phyloP scores from a whole-genome alignment of 2,888 invertebrate genomes.

The Lobophora halterata region DNA sequence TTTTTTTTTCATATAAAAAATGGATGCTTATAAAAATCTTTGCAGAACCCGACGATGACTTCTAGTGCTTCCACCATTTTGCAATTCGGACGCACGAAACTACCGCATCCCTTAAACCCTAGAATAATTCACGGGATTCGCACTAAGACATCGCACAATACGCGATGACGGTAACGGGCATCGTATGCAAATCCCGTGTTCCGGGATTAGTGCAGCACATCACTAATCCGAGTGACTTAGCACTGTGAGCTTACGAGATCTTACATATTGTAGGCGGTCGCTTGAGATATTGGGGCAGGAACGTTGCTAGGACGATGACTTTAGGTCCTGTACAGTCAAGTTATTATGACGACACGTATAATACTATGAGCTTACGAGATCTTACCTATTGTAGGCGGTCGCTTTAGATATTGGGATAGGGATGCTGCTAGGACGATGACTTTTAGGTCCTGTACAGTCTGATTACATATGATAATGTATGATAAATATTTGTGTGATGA shows the following conservation, averaged over 20 bases:
- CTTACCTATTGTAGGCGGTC: too few relatives aligned
- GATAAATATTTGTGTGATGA: too few relatives aligned
- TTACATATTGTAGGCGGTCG: conserved; percentile 34
- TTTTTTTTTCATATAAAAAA: too few relatives aligned
- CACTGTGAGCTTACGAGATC: conserved; percentile 30
- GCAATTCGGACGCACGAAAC: too few relatives aligned
- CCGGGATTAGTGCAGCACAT: conserved; percentile 34
- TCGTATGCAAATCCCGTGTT: conserved; percentile 70
- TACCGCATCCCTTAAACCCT: conserved; percentile 24
- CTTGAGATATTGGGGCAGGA: conserved; percentile 20
- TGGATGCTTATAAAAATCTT: too few relatives aligned
- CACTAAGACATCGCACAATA: conserved; percentile 61
- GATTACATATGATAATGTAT: too few relatives aligned
- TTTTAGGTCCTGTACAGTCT: too few relatives aligned
- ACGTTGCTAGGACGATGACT: neutral
- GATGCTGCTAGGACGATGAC: too few relatives aligned
- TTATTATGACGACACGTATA: neutral
- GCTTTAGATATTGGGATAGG: too few relatives aligned
- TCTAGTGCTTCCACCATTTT: too few relatives aligned
- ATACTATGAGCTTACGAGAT: neutral
- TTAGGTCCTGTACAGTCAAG: neutral
- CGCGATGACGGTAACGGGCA: conserved; percentile 71
- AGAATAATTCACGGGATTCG: conserved; percentile 25
- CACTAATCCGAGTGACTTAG: conserved; percentile 36
- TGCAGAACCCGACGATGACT: too few relatives aligned